Evolutionary conservation across 1,140 invertebrate genomes (phyloP).

Genomic region (Ylistrum balloti): DNA sequence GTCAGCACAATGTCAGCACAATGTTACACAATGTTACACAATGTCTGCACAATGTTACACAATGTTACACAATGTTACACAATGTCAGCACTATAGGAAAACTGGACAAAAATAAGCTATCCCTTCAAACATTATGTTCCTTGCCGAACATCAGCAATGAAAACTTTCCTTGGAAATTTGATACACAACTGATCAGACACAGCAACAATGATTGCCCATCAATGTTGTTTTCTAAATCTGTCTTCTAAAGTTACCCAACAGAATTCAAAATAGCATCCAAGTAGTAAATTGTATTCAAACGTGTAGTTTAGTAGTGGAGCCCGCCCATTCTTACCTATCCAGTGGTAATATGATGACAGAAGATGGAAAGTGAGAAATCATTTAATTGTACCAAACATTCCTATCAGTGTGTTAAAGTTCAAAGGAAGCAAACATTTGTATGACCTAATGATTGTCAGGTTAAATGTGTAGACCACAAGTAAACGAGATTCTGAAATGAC

Average conservation of each 20-base stretch:
- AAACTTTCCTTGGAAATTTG: too few species aligned
- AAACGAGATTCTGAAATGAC: constrained; percentile 1
- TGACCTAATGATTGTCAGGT: not conserved
- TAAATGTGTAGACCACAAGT: not conserved
- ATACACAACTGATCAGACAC: too few species aligned
- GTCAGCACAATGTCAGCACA: too few species aligned
- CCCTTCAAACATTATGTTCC: too few species aligned
- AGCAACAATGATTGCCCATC: too few species aligned
- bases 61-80: too few species aligned
- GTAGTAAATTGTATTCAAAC: not conserved
- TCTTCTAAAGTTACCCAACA: not conserved
- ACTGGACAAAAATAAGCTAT: too few species aligned
- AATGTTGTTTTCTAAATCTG: too few species aligned
- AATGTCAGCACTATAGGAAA: too few species aligned
- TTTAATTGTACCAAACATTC: not conserved
- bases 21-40: too few species aligned
- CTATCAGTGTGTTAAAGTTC: not conserved
- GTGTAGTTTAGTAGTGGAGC: not conserved
- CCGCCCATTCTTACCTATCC: not conserved
- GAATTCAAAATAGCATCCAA: not conserved
- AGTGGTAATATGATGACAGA: not conserved
- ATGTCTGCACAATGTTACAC: too few species aligned
- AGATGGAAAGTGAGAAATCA: constrained; percentile 34
- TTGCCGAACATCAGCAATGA: too few species aligned
- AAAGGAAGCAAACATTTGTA: constrained; percentile 39